phyloP scores from a whole-genome alignment of 2,888 invertebrate genomes.

The Nineta flava region DNA sequence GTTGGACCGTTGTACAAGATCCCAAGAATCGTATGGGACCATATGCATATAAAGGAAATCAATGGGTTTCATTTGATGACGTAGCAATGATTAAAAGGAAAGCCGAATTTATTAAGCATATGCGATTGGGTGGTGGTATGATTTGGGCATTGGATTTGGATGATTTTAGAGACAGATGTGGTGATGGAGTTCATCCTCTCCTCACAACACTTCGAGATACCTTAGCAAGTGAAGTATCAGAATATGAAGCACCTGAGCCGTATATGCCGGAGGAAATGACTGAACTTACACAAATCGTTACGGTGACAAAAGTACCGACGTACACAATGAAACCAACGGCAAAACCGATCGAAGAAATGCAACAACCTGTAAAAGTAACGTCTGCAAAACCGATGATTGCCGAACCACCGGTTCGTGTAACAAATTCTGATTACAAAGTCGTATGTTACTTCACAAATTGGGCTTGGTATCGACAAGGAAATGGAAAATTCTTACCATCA shows the following conservation, averaged over 20 bases:
- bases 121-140: conserved; percentile 76
- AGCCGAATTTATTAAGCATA: conserved; percentile 57
- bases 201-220: conserved; percentile 60
- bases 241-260: conserved; percentile 13
- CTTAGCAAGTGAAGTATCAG: conserved; percentile 31
- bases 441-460: conserved; percentile 88
- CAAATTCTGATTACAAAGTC: conserved; percentile 43
- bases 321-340: conserved; percentile 7
- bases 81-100: conserved; percentile 61
- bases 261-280: conserved; percentile 6
- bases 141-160: conserved; percentile 83
- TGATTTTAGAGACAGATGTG: conserved; percentile 68
- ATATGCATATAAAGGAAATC: conserved; percentile 70
- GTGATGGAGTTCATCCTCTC: conserved; percentile 64
- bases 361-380: conserved; percentile 12
- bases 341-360: conserved; percentile 7
- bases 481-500: conserved; percentile 65
- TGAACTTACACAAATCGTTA: conserved; percentile 9
- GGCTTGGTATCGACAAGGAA: conserved; percentile 82
- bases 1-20: conserved; percentile 70
- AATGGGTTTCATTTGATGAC: conserved; percentile 88
- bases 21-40: conserved; percentile 68
- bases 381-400: conserved; percentile 12
- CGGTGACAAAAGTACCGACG: background rate
- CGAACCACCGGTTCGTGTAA: conserved; percentile 6